Base-by-base conservation (phyloP, 35 echinoderm and acorn worm genomes). In the Stichopus chloronotus region DNA sequence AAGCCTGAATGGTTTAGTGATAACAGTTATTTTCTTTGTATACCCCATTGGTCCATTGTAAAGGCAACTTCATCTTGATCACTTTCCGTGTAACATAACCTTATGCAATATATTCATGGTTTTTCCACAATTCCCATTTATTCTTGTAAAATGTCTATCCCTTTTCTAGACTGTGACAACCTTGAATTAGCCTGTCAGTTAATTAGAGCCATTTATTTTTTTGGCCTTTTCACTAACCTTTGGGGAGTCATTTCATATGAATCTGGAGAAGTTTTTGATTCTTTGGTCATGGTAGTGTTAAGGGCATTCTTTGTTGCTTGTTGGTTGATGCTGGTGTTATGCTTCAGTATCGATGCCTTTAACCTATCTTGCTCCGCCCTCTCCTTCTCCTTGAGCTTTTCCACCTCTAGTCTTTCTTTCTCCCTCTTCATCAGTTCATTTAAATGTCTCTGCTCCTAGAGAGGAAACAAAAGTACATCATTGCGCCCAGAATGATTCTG, bases 201-300 rank as follows among this genome's bases (percentile, higher is more conserved):
- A 43, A 43, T 43, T 43, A 43, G 1, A 43, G 30, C 30, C 30
- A 43, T 43, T 43, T 43, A 43, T 43, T 43, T 43, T 43, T 43
- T 43, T 3, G 30, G 30, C 30, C 30, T 43, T 43, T 19, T 52
- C n/a, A 19, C 92, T 77, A 11, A 97, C 96, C 96, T 97, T 52
- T 95, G 96, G 54, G 96, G 96, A 8, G 96, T 97, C 76, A 97
- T 92, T 9, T 97, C 93, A 55, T 97, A 97, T 5, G 93, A 92
- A 56, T 84, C 58, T 5, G 93, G 91, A 14, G 95, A 93, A 52
- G 56, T 80, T 53, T 90, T 91, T 25, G 80, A 17, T 52, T 96
- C 95, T 52, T 95, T 97, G 61, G 25, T 94, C 63, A 97, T 81
- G 10, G 96, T 95, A 12, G 90, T 93, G 81, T 96, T 96, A 23